Base-by-base conservation (phyloP, 2,797 vertebrate genomes). In the Limosa lapponica region DNA sequence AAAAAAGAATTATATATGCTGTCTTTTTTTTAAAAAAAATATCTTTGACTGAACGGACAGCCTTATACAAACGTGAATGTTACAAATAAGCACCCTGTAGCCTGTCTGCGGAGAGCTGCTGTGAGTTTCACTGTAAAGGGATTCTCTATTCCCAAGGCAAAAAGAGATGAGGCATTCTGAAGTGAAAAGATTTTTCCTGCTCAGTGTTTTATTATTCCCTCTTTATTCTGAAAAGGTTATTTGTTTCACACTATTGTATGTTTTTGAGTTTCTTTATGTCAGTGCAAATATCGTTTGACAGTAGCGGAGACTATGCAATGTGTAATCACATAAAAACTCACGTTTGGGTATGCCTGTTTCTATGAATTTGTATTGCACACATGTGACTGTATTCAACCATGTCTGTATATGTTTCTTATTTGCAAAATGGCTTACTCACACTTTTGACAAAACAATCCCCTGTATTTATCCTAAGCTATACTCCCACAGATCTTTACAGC, bases 181-280 rank as follows among this genome's bases (percentile, higher is more conserved):
- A 67, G 90, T 98, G 97, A 98, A 98, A 98, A 97, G 92, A 96
- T 98, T 98, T 98, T 98, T 98, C 97, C 97, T 98, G 82, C 93
- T 97, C 97, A 90, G 97, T 98, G 96, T 98, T 98, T 96, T 82
- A 55, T 86, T 91, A 91, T 69, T 66, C 66, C 6, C 16, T 75
- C 43, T 83, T 87, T 81, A 66, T 82, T 86, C 46, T 84, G 72
- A 51, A 91, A 88, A 94, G 27, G 24, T 67, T 77, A 30, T 52
- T 89, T 90, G 36, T 84, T 90, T 79, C 48, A 34, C 0, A 0
- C 32, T 57, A 37, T 62, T 87, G 15, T n/a, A 54, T 84, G 20
- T 16, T 94, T 95, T 65, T 83, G 7, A 81, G 36, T 89, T 92
- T 93, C 49, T 93, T 81, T 95, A 72, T 87, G 57, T 90, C 73